Base-by-base conservation (phyloP, 2,113 vertebrate species). In the Hippocampus abdominalis region DNA sequence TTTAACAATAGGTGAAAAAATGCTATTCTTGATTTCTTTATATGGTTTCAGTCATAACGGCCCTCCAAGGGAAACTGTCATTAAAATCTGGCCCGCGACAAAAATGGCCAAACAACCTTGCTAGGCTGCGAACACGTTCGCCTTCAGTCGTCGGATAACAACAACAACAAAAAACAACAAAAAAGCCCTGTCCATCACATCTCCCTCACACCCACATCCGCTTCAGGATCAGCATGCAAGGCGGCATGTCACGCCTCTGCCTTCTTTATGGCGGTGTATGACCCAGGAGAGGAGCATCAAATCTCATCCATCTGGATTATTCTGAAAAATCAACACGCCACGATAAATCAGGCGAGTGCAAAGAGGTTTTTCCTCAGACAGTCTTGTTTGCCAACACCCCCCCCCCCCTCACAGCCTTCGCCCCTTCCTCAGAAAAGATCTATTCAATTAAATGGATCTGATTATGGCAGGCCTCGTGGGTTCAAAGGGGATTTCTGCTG, bases 281-380 rank as follows among this genome's bases (percentile, higher is more conserved):
- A 80, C 76, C 77, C 66, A 36, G 61, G 73, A 75, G 81, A 64
- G 63, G 72, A 69, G 68, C 82, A 84, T 82, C 69, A 79, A 81
- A 83, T 81, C 79, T 75, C 77, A 84, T 86, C 89, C 86, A 88
- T 85, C 84, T 83, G 84, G 84, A 71, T 64, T 39, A 3, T 18
- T 82, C 77, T 40, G 65, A 63, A 74, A 74, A 66, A 76, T 64
- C 64, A 65, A 46, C 73, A 62, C 63, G 2, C 66, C 57, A 32
- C 65, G 4, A 79, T 84, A 71, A 74, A 42, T 80, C 80, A 81
- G 77, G 72, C 20, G 29, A 36, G 68, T 54, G 53, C 70, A 69
- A 64, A 63, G 67, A 46, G 64, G 46, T 76, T 81, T 75, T 64
- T 71, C 67, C 15, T 48, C 8, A 49, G 74, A 77, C 66, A 59